Base-by-base conservation (phyloP, 2,797 vertebrate genomes). In the Neosilurus mollespiculum region DNA sequence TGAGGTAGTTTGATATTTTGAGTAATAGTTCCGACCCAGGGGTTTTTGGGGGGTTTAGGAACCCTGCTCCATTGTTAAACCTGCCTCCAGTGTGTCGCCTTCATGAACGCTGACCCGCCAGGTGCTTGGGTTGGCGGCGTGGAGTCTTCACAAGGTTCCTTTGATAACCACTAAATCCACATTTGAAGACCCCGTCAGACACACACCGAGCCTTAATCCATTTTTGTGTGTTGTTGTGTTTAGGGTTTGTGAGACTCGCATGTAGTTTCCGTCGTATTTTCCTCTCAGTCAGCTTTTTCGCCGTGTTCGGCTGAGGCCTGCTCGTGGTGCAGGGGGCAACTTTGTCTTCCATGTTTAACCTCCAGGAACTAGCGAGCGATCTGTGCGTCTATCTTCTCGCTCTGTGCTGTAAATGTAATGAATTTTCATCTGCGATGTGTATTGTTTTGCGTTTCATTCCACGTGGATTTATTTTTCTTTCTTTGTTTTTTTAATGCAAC, bases 101-200 rank as follows among this genome's bases (percentile, higher is more conserved):
- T 72, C 86, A 89, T 84, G 83, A 89, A 90, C 83, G 87, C 90
- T 91, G 88, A 89, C 92, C 90, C 90, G 89, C 93, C 93, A 93
- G 93, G 93, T 93, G 93, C 90, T 91, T 92, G 92, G 91, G 90
- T 91, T 92, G 89, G 91, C 90, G 84, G 92, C 92, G 91, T 93
- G 88, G 90, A 93, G 92, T 92, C 91, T 89, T 88, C 80, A 89
- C 84, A 87, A 76, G 82, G 80, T 81, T 83, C 81, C 72, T 82
- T 76, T 82, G 51, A 86, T 75, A 54, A 71, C 62, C 16, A 61
- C 34, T 16, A 24, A 53, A 7, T 43, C 43, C 43, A 43, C 12
- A 70, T 43, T 81, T 59, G 6, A 6, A 78, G 15, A 26, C 9
- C 22, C 6, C 8, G 18, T 26, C n/a, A 70, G 3, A 16, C 4